Base-by-base conservation (phyloP, 2,888 invertebrate genomes). In the Epistrophe eligans region DNA sequence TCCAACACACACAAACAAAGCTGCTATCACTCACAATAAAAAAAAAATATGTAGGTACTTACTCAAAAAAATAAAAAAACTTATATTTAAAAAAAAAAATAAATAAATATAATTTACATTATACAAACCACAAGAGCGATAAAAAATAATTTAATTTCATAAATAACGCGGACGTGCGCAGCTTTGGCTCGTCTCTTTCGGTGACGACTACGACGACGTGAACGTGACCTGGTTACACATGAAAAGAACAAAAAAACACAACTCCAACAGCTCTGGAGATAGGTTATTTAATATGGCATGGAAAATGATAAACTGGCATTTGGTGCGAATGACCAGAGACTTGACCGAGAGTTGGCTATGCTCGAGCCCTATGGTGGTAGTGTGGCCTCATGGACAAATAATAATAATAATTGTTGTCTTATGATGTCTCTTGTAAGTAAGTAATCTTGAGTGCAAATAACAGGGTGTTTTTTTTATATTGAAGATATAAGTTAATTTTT, bases 61-160 rank as follows among this genome's bases (percentile, higher is more conserved):
- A 70, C 50, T 52, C 35, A 40, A 38, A 52, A 50, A 52, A 52
- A n/a, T 40, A 70, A 52, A 15, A 70, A 17, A 38, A 70, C 35
- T 35, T 43, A 64, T 32, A 55, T 58, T 72, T 24, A 38, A 60
- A 32, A 35, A 38, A 67, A 58, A 58, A 67, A 28, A 45, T 19
- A 48, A 24, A 24, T 24, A 24, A 24, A 24, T n/a, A 60, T 79
- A 87, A 87, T 87, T 87, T 83, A 79, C 83, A 87, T 79, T 83
- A 55, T 24, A 76, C 83, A 76, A 79, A 83, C 76, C 79, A 87
- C 87, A 83, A 83, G 76, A 83, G 87, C 71, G 79, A 87, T 87
- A 87, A 83, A 87, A 87, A 87, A 87, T 87, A 87, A 87, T 87
- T 87, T 87, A 87, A 87, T 87, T 87, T 87, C 87, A 87, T 87